A percentile compares a stretch with the other conserved stretches of the same genome.
Evolutionary conservation across 2,797 vertebrate genomes (phyloP).

Genomic region (Anolis apletophallus): DNA sequence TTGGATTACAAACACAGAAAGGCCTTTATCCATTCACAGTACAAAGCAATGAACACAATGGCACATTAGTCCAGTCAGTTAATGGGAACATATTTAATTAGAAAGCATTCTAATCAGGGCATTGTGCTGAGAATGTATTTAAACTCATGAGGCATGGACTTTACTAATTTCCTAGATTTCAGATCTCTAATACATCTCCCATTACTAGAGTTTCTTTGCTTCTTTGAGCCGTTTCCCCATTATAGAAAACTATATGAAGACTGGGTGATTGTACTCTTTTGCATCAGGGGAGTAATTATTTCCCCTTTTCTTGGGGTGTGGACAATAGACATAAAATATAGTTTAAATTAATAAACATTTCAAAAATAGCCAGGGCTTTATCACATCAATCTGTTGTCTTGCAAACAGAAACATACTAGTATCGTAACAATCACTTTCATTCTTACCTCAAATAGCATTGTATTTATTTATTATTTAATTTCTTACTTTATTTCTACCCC

Average conservation of each 20-base stretch:
- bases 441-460: no score
- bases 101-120: slow-evolving; percentile 7
- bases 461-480: no score
- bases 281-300: background rate
- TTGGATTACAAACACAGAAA: slow-evolving; percentile 50
- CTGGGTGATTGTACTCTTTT: background rate
- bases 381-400: no score
- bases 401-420: no score
- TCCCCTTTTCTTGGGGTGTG: background rate
- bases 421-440: no score
- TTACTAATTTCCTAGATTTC: background rate
- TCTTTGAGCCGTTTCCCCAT: background rate
- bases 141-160: slow-evolving; percentile 12
- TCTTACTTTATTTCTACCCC: no score
- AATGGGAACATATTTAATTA: slow-evolving; percentile 27
- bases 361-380: no score
- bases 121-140: slow-evolving; percentile 21
- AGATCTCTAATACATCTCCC: background rate
- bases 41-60: slow-evolving; percentile 35
- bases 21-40: slow-evolving; percentile 24
- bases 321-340: background rate
- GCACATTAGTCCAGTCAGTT: slow-evolving; percentile 17
- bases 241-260: background rate
- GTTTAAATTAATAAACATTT: background rate
- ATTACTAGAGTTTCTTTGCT: background rate